Evolutionary conservation across 2,888 invertebrate genomes (phyloP), one percentile per base, ranked within the genome.

Genomic region (Homarus gammarus): DNA sequence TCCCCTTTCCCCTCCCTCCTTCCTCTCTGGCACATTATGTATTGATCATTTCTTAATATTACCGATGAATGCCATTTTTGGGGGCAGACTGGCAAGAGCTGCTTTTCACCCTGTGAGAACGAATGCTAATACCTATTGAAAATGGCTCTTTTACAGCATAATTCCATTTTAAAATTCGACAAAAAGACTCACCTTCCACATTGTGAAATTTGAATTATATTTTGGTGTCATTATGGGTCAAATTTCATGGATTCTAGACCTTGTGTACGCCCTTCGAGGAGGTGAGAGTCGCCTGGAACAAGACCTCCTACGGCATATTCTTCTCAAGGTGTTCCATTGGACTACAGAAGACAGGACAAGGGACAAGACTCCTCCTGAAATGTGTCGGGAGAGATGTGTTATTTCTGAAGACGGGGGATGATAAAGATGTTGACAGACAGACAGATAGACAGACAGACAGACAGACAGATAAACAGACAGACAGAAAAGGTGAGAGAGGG

Each of bases 111-210:
- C 73, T 56, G 87, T 81, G 73, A 87, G 81, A 81, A 87, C 87
- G 87, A 87, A 87, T 87, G 82, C 82, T 87, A 87, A 87, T 87
- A 87, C 87, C 81, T 64, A 87, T 87, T 87, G 87, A 87, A 87
- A 51, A 56, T 75, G 73, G 73, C 51, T 87, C 87, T 87, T 87
- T 87, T 87, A 87, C 87, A 82, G 61, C 87, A 87, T 87, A 87
- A 87, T 87, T 87, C 87, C 87, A 87, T 87, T 87, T 87, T 87
- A 87, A 87, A 87, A 87, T 87, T 70, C 73, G 87, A 87, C 87
- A 87, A 87, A 87, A 87, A 87, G 87, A 87, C 73, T 87, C 87
- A 87, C 87, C 87, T 87, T 75, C 82, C 44, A 82, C 87, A 87
- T 87, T 87, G 87, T 87, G 81, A 75, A 82, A 82, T 82, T 75